These are phyloP conservation scores for Drosophila novamexicana DNA, from an alignment of 1,140 invertebrate species.

Conservation along the genomic window DNA sequence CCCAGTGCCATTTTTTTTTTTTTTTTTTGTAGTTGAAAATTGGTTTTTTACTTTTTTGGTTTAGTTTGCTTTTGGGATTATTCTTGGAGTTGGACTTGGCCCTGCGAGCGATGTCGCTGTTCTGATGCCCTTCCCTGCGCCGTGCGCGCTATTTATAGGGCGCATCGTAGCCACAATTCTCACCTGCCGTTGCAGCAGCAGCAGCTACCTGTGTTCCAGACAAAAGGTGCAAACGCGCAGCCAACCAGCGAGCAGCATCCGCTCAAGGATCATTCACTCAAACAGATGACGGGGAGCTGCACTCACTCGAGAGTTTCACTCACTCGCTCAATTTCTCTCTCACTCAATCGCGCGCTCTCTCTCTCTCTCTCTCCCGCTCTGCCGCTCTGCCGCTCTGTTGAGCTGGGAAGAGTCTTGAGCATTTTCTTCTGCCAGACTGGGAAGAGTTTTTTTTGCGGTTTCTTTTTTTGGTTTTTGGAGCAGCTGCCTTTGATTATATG, in stretches of 20 bases:
- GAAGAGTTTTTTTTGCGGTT: slow-evolving; percentile 15
- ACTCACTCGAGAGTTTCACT: slow-evolving; percentile 7
- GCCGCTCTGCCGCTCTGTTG: background rate
- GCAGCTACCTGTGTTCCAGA: slow-evolving; percentile 35
- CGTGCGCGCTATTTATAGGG: slow-evolving; percentile 74
- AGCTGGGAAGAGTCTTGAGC: slow-evolving; percentile 27
- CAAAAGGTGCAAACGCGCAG: slow-evolving; percentile 46
- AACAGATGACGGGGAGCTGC: background rate
- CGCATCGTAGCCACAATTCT: slow-evolving; percentile 26
- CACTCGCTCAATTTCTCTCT: background rate
- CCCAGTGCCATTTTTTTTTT: slow-evolving; percentile 48
- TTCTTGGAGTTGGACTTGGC: slow-evolving; percentile 29
- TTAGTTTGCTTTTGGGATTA: slow-evolving; percentile 1
- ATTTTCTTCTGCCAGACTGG: slow-evolving; percentile 6
- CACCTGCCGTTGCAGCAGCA: slow-evolving; percentile 41
- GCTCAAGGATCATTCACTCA: slow-evolving; percentile 43
- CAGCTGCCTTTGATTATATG: slow-evolving; percentile 39
- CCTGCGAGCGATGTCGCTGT: slow-evolving; percentile 61
- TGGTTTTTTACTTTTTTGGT: background rate
- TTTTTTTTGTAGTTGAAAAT: background rate
- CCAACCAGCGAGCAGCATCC: slow-evolving; percentile 24
- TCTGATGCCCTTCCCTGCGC: slow-evolving; percentile 83
- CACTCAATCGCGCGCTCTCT: background rate
- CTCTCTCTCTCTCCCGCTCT: background rate
- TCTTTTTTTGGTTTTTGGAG: slow-evolving; percentile 4